phyloP scores from a whole-genome alignment of 1,140 invertebrate genomes.

The Nymphalis io region DNA sequence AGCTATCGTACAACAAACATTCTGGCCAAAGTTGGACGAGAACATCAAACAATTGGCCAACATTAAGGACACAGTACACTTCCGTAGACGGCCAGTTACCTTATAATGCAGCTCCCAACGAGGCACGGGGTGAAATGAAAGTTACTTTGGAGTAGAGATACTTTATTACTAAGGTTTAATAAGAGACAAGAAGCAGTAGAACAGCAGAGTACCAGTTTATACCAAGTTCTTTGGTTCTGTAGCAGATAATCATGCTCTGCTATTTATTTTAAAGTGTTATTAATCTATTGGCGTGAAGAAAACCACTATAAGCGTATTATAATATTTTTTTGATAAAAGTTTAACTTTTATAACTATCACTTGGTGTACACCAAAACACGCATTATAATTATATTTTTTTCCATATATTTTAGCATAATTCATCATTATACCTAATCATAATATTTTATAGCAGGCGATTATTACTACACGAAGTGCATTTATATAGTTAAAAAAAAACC shows the following conservation, averaged over 20 bases:
- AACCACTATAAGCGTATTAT: slow-evolving; percentile 67
- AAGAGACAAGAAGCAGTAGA: slow-evolving; percentile 67
- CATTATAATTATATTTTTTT: slow-evolving; percentile 47
- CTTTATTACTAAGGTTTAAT: slow-evolving; percentile 78
- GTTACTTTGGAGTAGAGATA: slow-evolving; percentile 79
- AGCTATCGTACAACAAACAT: slow-evolving; percentile 67
- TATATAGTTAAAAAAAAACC: slow-evolving; percentile 45
- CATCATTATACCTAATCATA: slow-evolving; percentile 41
- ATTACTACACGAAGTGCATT: slow-evolving; percentile 72
- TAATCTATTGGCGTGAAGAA: slow-evolving; percentile 58
- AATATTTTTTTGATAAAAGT: slow-evolving; percentile 53
- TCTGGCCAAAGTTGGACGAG: slow-evolving; percentile 53
- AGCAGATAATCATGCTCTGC: slow-evolving; percentile 59
- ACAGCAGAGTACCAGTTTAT: slow-evolving; percentile 58
- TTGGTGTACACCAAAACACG: slow-evolving; percentile 67
- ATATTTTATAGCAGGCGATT: slow-evolving; percentile 64
- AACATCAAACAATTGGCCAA: slow-evolving; percentile 58
- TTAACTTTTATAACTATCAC: slow-evolving; percentile 52
- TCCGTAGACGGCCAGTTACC: slow-evolving; percentile 62
- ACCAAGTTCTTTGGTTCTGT: slow-evolving; percentile 49
- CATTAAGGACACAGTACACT: slow-evolving; percentile 55
- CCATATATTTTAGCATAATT: slow-evolving; percentile 47
- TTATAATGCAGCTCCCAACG: slow-evolving; percentile 71
- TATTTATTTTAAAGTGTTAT: slow-evolving; percentile 48
- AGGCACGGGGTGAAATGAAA: slow-evolving; percentile 76